Evolutionary conservation across 2,888 invertebrate species (phyloP), one percentile per base, ranked within the genome.

Genomic region (Busseola fusca): DNA sequence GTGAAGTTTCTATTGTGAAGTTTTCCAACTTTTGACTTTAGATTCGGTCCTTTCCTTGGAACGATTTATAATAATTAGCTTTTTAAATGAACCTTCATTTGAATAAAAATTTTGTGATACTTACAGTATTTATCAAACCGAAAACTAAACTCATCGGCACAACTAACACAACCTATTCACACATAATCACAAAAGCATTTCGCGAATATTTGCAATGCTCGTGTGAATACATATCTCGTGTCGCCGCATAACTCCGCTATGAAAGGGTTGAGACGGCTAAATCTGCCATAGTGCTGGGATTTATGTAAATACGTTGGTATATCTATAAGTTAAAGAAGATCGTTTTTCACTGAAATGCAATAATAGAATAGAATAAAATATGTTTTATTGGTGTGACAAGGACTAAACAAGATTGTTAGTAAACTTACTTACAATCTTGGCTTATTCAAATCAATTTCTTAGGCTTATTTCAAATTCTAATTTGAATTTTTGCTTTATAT

Each of bases 131-230:
- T 10, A 60, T 48, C 18, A 34, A 63, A 48, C 6, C 3, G 27
- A 45, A 18, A 27, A 52, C 30, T 42, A 25, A n/a, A 30, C 14
- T 58, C 25, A 54, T 16, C 6, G n/a, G 7, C 40, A 16, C 42
- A 56, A 60, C 60, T n/a, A 40, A 48, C 40, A 45, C 52, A 68
- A 62, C 60, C 62, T 52, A 21, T 74, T 63, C 74, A 68, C 74
- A 69, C 64, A 60, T 74, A 52, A 72, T 67, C 67, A 78, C 78
- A 80, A 84, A 82, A 81, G 83, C 80, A 82, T 84, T 81, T 76
- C 73, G 37, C 14, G 69, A 58, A 83, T 80, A 76, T 74, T 80
- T 65, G 69, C 66, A 67, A 77, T 71, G 70, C 64, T 70, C 60
- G 54, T 42, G 64, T 50, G 68, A 58, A 71, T 72, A 78, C 74